Conservation (phyloP, 53 echinoderm and acorn worm species). For the Luidia sarsii region DNA sequence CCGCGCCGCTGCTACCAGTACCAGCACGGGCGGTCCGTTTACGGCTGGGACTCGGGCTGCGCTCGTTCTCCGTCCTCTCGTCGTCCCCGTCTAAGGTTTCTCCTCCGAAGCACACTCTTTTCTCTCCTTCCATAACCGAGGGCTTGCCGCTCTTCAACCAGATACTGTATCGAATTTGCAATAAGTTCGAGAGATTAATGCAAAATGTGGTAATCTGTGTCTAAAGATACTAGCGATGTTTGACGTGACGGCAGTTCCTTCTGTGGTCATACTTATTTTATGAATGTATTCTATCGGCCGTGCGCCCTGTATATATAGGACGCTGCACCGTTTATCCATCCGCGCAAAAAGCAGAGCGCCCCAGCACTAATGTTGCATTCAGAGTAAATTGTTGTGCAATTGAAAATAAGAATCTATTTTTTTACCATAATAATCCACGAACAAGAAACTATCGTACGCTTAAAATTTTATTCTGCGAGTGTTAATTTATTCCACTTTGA, state of each 20-base stretch:
- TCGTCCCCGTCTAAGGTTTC: constrained; percentile 89
- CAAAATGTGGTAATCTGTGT: constrained; percentile 75
- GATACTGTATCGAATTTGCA: constrained; percentile 86
- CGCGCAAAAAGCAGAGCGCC: no score
- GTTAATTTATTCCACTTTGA: no score
- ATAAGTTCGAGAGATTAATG: constrained; percentile 74
- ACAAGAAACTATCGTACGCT: no score
- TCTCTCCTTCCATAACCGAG: constrained; percentile 56
- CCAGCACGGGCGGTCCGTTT: constrained; percentile 9
- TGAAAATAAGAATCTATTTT: no score
- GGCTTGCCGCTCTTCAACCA: constrained; percentile 56
- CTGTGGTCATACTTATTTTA: constrained; percentile 25
- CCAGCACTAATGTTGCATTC: no score
- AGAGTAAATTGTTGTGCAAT: no score
- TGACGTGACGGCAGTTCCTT: neutral
- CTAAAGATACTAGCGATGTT: constrained; percentile 36
- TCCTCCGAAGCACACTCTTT: constrained; percentile 45
- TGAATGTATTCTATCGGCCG: neutral
- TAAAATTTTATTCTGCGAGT: no score
- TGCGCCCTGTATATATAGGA: neutral
- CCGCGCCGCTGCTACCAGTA: neutral
- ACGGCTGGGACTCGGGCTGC: constrained; percentile 65
- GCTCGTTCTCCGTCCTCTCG: constrained; percentile 85
- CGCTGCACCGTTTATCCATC: neutral
- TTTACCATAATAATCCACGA: no score